These are phyloP conservation scores for Aradophagus sp. DNA, from an alignment of 1,140 invertebrate species.

Conservation along the genomic window DNA sequence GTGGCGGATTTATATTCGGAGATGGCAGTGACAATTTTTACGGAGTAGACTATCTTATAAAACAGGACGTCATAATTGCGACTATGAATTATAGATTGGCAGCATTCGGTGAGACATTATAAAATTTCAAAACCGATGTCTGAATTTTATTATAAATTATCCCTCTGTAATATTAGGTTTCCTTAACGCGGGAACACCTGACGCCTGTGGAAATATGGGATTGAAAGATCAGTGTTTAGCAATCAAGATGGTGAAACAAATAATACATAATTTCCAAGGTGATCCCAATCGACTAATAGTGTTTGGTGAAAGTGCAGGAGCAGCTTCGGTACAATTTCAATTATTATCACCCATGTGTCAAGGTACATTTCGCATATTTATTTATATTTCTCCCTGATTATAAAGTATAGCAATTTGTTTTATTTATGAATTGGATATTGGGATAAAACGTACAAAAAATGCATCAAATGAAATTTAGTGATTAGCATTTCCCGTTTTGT, in stretches of 20 bases:
- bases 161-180: too few relatives aligned
- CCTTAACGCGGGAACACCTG: constrained; percentile 25
- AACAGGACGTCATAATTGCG: constrained; percentile 80
- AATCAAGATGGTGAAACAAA: constrained; percentile 39
- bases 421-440: too few relatives aligned
- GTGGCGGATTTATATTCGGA: constrained; percentile 78
- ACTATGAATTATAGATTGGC: constrained; percentile 82
- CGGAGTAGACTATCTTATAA: constrained; percentile 79
- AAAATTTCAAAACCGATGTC: too few relatives aligned
- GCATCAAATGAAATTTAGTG: too few relatives aligned
- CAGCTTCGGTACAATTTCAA: constrained; percentile 52
- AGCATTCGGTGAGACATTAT: too few relatives aligned
- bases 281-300: constrained; percentile 37
- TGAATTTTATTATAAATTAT: not conserved
- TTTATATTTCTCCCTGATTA: too few relatives aligned
- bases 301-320: constrained; percentile 53
- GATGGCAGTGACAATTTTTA: constrained; percentile 75
- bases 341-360: constrained; percentile 63
- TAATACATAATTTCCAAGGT: constrained; percentile 48
- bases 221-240: constrained; percentile 49
- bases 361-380: too few relatives aligned
- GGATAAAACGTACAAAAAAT: not conserved
- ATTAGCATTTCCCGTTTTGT: too few relatives aligned
- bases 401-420: too few relatives aligned
- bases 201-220: constrained; percentile 37